These are phyloP conservation scores for Atta colombica DNA, from an alignment of 1,140 invertebrate species.

Conservation along the genomic window DNA sequence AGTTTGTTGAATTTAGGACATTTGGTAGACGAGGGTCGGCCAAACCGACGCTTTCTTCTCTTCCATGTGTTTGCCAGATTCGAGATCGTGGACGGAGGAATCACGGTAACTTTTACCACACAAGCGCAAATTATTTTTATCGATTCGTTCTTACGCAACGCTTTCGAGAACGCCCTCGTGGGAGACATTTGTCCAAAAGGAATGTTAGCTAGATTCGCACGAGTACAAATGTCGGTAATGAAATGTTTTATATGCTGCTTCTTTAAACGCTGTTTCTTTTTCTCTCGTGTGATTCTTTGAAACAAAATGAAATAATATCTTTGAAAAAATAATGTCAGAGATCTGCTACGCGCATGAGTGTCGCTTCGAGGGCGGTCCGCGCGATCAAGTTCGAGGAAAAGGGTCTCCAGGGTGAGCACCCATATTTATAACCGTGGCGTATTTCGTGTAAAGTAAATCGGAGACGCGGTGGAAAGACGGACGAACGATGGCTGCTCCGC, in stretches of 20 bases:
- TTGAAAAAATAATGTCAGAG: background rate
- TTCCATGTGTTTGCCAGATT: constrained; percentile 76
- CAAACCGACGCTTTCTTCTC: background rate
- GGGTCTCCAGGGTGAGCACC: constrained; percentile 68
- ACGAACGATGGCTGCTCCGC: constrained; percentile 78
- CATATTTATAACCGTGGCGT: constrained; percentile 77
- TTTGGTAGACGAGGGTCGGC: constrained; percentile 23
- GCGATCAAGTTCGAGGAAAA: constrained; percentile 77
- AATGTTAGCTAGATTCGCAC: background rate
- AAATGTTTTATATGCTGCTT: background rate
- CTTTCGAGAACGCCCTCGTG: constrained; percentile 40
- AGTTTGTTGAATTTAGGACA: background rate
- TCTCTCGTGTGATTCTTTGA: background rate
- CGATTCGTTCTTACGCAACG: constrained; percentile 66
- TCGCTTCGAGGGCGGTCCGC: constrained; percentile 72
- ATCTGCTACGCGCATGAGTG: constrained; percentile 17
- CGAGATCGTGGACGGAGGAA: constrained; percentile 26
- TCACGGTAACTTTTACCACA: constrained; percentile 20
- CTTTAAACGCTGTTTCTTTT: background rate
- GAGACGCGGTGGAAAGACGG: constrained; percentile 74
- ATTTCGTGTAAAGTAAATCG: constrained; percentile 78
- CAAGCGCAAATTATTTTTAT: constrained; percentile 75
- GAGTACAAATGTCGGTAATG: too few species aligned
- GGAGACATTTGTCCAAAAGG: constrained; percentile 61
- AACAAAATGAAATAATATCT: constrained; percentile 19